Percentiles rank a stretch among this genome's conserved stretches.
These are phyloP conservation scores for Rhopalosiphum maidis DNA, from an alignment of 1,140 invertebrate species.

Conservation along the genomic window DNA sequence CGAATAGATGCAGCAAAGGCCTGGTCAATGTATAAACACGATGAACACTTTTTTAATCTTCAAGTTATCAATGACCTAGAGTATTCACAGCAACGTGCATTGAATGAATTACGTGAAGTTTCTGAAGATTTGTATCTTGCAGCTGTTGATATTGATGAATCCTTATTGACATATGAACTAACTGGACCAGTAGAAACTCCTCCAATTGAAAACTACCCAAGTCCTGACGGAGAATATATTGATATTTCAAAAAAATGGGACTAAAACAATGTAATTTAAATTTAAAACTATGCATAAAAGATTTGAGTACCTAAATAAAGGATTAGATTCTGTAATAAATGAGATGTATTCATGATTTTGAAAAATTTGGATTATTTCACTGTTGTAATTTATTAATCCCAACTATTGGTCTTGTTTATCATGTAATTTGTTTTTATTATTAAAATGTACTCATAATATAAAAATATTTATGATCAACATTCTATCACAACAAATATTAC, in stretches of 20 bases:
- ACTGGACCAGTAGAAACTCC: constrained; percentile 80
- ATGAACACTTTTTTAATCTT: constrained; percentile 71
- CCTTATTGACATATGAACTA: constrained; percentile 71
- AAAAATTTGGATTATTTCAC: neutral
- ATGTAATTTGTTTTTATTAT: neutral
- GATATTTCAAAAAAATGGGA: constrained; percentile 83
- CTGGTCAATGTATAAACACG: constrained; percentile 75
- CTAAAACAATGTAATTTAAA: constrained; percentile 58
- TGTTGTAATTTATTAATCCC: neutral
- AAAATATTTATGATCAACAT: neutral
- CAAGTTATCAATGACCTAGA: constrained; percentile 73
- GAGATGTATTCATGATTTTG: neutral
- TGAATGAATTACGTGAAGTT: constrained; percentile 76
- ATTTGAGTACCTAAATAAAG: neutral
- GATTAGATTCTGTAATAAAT: neutral
- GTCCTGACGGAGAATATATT: constrained; percentile 85
- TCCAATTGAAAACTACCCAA: constrained; percentile 76
- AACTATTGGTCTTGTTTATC: neutral
- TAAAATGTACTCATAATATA: too few species aligned
- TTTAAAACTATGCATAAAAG: neutral
- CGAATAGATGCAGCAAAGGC: constrained; percentile 71
- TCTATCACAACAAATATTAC: neutral
- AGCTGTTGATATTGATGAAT: constrained; percentile 78
- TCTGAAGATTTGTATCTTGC: constrained; percentile 84
- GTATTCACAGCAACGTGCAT: constrained; percentile 75